Base-by-base conservation (phyloP, 1,140 invertebrate genomes). In the fruit fly (Drosophila melanogaster) region DNA sequence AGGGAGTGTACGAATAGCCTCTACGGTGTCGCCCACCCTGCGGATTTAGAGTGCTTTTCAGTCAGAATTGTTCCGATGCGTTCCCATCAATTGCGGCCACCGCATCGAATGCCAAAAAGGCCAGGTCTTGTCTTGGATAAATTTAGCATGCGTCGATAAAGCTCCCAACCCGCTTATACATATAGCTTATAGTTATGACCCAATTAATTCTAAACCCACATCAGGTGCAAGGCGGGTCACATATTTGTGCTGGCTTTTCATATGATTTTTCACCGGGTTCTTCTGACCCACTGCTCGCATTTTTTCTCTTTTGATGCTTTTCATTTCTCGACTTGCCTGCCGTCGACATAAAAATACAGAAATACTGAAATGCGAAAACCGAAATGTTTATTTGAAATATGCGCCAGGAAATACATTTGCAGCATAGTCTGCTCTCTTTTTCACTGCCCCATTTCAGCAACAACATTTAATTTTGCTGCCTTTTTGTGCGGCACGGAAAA, bases 361-460 rank as follows among this genome's bases (percentile, higher is more conserved):
- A 24, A 54, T 38, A 69, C 35, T 40, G 22, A 49, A 30, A 47
- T 56, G 24, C 30, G 37, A 53, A 81, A 83, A 60, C 80, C 81
- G 54, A 85, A 85, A 85, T 85, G 78, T 81, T 85, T 86, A 85
- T 86, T 85, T 77, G 81, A 85, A 85, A 85, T 85, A 64, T 85
- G 62, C 60, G 81, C 64, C 81, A 86, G 81, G 81, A 85, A 85
- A 86, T 86, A 85, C 81, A 77, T 84, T 85, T 85, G 74, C 38
- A 78, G 40, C 62, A 30, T 1, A 30, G 30, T 30, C 30, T 8
- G 30, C 38, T 40, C 38, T n/a, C 38, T 40, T 14, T 15, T 8
- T 8, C 38, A 7, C 38, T 15, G 14, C n/a, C n/a, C n/a, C 40
- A 15, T 41, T n/a, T 1, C 41, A 67, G 43, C 75, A 79, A 75